A percentile compares a stretch with the other conserved stretches of the same genome.
Evolutionary conservation across 2,888 invertebrate genomes (phyloP).

Genomic region (Tinea semifulvella): DNA sequence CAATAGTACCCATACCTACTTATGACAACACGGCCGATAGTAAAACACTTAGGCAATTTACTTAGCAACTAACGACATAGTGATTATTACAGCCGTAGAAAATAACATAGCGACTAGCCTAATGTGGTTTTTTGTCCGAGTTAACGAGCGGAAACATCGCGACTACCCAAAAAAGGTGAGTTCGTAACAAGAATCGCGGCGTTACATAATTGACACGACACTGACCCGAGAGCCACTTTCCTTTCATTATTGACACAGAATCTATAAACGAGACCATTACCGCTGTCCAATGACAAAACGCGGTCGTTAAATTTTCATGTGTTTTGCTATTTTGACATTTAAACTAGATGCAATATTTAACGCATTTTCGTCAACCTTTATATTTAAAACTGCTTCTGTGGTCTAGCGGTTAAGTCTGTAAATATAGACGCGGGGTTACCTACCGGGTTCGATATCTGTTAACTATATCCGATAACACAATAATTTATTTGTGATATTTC

Average conservation of each 20-base stretch:
- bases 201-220: constrained; percentile 56
- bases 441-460: too few species aligned
- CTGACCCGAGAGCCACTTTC: constrained; percentile 63
- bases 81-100: too few species aligned
- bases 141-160: background rate
- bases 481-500: too few species aligned
- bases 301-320: too few species aligned
- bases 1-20: background rate
- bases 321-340: too few species aligned
- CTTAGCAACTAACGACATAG: background rate
- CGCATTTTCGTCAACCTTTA: too few species aligned
- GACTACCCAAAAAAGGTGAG: background rate
- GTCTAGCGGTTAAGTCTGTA: too few species aligned
- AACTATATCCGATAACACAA: too few species aligned
- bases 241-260: constrained; percentile 63
- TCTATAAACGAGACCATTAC: constrained; percentile 40
- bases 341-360: too few species aligned
- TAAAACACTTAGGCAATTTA: background rate
- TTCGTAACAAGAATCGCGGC: constrained; percentile 20
- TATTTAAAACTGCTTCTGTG: too few species aligned
- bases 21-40: background rate
- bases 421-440: too few species aligned
- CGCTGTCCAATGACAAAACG: constrained; percentile 36
- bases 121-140: background rate
- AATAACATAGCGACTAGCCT: background rate